Base-by-base conservation (phyloP, 1,140 invertebrate species). In the Drosophila navojoa region DNA sequence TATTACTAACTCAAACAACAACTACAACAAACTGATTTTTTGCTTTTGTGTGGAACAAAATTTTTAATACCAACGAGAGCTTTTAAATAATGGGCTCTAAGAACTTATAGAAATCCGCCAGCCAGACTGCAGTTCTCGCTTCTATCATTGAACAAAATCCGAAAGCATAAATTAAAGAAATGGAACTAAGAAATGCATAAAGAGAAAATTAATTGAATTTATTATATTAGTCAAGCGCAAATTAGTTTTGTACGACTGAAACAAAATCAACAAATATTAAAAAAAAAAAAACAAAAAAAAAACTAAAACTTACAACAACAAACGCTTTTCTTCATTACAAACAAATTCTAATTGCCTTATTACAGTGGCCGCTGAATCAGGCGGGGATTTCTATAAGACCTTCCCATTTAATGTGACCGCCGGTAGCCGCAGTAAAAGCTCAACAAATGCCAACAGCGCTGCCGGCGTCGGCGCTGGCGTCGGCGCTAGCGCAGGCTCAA, bases 311-410 rank as follows among this genome's bases (percentile, higher is more conserved):
- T 22, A 44, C 71, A 77, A 54, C 15, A 60, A 62, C 19, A 54
- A 69, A 38, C 29, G 58, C 42, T 67, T 76, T 77, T 40, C 68
- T 73, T 68, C 79, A 89, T 78, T 75, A 79, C 76, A 62, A 62
- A 79, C 78, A 79, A 72, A 76, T 82, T 77, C 73, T 82, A 86
- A 86, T 91, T 82, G 77, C 78, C 89, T 90, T 89, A 91, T 90
- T 92, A 75, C 95, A 96, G 96, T 96, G 95, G 96, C 95, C 94
- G 94, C 94, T 93, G 94, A 94, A 91, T 93, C 93, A 90, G 94
- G 94, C 93, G 94, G 93, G 94, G 95, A 96, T 94, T 95, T 95
- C 95, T 96, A 95, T 96, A 96, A 96, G 95, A 94, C 94, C 95
- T 95, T 94, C 95, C 94, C 80, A 89, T 91, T 76, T 90, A 91